Conservation (phyloP, 2,113 vertebrate species). For the Apteryx owenii region DNA sequence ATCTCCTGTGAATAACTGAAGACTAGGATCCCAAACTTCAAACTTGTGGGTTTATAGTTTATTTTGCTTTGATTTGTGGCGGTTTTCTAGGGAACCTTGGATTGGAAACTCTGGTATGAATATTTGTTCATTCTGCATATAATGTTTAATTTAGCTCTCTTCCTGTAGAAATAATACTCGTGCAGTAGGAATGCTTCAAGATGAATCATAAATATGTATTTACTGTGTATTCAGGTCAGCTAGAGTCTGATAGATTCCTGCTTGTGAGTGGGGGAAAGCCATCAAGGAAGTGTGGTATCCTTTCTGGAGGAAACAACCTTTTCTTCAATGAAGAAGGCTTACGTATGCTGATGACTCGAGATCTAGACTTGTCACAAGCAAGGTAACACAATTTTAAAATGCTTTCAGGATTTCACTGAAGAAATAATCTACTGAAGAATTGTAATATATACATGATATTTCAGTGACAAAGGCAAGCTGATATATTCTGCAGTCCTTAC, state of each 20-base stretch:
- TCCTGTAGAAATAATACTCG: slow-evolving; percentile 1
- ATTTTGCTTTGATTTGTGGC: background rate
- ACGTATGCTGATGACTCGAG: slow-evolving; percentile 93
- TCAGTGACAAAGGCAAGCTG: background rate
- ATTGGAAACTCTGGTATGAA: background rate
- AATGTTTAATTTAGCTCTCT: slow-evolving; percentile 27
- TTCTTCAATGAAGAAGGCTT: slow-evolving; percentile 98
- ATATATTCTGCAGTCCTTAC: background rate
- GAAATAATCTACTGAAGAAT: background rate
- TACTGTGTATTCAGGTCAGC: slow-evolving; percentile 78
- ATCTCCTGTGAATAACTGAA: background rate
- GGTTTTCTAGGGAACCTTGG: background rate
- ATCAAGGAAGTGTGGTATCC: slow-evolving; percentile 95
- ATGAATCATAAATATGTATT: slow-evolving; percentile 48
- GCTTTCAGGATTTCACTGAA: background rate
- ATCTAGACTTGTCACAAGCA: slow-evolving; percentile 94
- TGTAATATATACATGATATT: background rate
- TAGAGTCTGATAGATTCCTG: slow-evolving; percentile 89
- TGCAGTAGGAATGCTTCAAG: background rate
- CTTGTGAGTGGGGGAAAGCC: slow-evolving; percentile 94
- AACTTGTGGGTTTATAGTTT: background rate
- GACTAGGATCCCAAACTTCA: background rate
- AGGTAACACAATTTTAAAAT: slow-evolving; percentile 80
- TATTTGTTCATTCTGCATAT: background rate
- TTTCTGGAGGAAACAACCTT: slow-evolving; percentile 96